Evolutionary conservation across 2,113 vertebrate genomes (phyloP).

Genomic region (Carettochelys insculpta): DNA sequence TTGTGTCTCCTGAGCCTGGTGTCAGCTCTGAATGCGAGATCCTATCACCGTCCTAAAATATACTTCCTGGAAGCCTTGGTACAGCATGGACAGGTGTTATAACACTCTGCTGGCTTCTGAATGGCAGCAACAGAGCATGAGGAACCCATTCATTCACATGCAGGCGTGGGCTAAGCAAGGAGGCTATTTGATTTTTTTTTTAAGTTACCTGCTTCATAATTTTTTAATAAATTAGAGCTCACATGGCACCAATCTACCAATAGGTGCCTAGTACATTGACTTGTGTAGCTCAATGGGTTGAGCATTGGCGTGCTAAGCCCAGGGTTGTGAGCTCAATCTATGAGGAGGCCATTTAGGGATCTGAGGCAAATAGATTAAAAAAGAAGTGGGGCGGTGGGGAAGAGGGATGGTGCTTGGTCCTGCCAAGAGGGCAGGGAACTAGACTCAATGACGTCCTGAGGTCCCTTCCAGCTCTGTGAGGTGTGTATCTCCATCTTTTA

Average conservation of each 20-base stretch:
- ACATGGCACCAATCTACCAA: background rate
- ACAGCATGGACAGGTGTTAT: accelerated
- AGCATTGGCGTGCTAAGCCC: too few species aligned
- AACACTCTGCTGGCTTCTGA: background rate
- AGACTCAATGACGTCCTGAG: too few species aligned
- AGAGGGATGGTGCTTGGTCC: too few species aligned
- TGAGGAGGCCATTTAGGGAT: too few species aligned
- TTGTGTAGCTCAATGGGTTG: too few species aligned
- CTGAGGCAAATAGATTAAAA: too few species aligned
- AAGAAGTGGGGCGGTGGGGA: too few species aligned
- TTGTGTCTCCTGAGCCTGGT: background rate
- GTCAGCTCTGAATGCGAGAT: accelerated
- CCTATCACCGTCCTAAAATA: accelerated
- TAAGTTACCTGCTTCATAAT: accelerated
- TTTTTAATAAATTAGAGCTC: background rate
- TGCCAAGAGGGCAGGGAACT: too few species aligned
- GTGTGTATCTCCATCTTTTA: too few species aligned
- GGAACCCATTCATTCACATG: background rate
- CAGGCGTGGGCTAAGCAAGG: background rate
- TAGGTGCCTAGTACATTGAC: accelerated
- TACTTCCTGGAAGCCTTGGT: background rate
- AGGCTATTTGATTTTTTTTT: background rate
- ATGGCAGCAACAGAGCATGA: background rate
- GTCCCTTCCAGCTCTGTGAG: too few species aligned
- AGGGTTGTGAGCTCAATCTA: too few species aligned